These are phyloP conservation scores for Lates japonicus DNA, from an alignment of 2,797 vertebrate species.

Conservation along the genomic window DNA sequence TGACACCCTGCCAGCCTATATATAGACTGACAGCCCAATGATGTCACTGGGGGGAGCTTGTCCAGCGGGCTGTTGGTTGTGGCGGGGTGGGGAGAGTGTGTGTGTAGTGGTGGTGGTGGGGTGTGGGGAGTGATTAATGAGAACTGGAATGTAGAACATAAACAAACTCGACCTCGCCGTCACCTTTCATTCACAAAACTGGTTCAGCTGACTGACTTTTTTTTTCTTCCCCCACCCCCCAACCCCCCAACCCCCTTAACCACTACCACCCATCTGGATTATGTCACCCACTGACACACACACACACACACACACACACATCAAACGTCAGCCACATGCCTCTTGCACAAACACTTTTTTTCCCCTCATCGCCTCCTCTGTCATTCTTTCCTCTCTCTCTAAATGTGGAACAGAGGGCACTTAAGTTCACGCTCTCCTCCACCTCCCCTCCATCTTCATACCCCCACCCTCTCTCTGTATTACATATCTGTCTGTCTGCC, in stretches of 20 bases:
- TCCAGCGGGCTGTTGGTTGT: slow-evolving; percentile 64
- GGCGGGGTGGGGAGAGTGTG: background rate
- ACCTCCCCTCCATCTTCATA: slow-evolving; percentile 26
- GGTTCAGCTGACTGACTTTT: slow-evolving; percentile 70
- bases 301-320: slow-evolving; percentile 51
- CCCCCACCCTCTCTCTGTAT: slow-evolving; percentile 30
- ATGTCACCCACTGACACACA: slow-evolving; percentile 78
- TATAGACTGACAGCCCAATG: slow-evolving; percentile 90
- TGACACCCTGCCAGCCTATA: slow-evolving; percentile 87
- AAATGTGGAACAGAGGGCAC: slow-evolving; percentile 71
- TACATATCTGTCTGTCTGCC: slow-evolving; percentile 71
- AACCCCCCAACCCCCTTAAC: slow-evolving; percentile 13
- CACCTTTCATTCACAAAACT: slow-evolving; percentile 85
- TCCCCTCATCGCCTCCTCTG: slow-evolving; percentile 32
- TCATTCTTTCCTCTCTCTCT: slow-evolving; percentile 44
- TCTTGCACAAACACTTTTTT: slow-evolving; percentile 31
- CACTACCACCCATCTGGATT: slow-evolving; percentile 71
- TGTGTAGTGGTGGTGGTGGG: slow-evolving; percentile 19
- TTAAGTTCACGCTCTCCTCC: slow-evolving; percentile 74
- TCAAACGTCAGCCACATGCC: slow-evolving; percentile 46
- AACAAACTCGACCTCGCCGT: slow-evolving; percentile 85
- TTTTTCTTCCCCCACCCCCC: background rate
- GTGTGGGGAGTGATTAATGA: slow-evolving; percentile 85
- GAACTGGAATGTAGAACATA: slow-evolving; percentile 80
- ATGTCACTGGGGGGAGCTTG: slow-evolving; percentile 87